phyloP scores from a whole-genome alignment of 2,888 invertebrate species.

The Dendrolimus houi region DNA sequence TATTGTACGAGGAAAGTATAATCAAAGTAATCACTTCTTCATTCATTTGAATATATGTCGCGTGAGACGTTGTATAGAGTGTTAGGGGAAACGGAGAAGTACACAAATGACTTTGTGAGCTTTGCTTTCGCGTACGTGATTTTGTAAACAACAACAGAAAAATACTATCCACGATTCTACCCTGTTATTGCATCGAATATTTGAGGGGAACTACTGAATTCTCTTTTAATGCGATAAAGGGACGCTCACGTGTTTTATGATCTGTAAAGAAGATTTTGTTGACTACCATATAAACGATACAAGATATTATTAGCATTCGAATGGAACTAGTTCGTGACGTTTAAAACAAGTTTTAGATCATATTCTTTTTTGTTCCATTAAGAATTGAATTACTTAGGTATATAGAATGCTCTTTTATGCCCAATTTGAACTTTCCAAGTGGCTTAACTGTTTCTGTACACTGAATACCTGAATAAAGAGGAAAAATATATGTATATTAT shows the following conservation, averaged over 20 bases:
- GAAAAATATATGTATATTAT: too few species aligned
- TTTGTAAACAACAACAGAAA: conserved; percentile 13
- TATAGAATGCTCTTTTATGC: neutral
- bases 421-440: neutral
- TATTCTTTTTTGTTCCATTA: neutral
- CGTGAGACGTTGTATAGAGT: conserved; percentile 28
- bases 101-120: conserved; percentile 28
- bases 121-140: conserved; percentile 19
- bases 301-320: conserved; percentile 21
- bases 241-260: neutral
- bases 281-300: neutral
- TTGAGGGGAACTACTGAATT: neutral
- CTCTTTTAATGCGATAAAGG: neutral
- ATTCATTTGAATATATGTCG: conserved; percentile 41
- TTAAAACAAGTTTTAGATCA: conserved; percentile 1
- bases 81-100: conserved; percentile 22
- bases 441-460: too few species aligned
- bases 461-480: too few species aligned
- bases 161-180: neutral
- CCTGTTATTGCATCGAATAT: neutral
- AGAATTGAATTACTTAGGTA: neutral
- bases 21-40: conserved; percentile 41
- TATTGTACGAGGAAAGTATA: conserved; percentile 37
- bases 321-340: conserved; percentile 27
- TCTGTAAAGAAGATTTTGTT: neutral